A percentile compares a stretch with the other conserved stretches of the same genome.
Evolutionary conservation across 2,888 invertebrate species (phyloP).

Genomic region (Orchesella flavescens): DNA sequence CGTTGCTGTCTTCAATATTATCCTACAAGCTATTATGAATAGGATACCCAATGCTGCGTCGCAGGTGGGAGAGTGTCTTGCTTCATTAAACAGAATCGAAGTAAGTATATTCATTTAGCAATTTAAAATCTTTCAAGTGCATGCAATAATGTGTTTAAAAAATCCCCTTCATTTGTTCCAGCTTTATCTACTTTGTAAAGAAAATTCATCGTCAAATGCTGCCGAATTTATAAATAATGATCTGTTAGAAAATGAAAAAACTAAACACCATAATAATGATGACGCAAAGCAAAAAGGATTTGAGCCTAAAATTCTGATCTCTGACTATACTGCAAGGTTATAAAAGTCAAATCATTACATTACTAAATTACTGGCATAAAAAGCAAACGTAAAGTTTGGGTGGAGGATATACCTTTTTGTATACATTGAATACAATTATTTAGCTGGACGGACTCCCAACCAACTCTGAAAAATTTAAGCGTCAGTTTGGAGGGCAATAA

Average conservation of each 20-base stretch:
- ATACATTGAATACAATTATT: background rate
- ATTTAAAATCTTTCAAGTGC: no score
- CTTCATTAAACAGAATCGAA: constrained; percentile 40
- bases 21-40: constrained; percentile 39
- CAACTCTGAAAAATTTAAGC: constrained; percentile 18
- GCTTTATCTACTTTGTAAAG: constrained; percentile 30
- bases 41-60: constrained; percentile 34
- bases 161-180: background rate
- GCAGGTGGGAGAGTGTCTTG: constrained; percentile 30
- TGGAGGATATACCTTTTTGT: no score
- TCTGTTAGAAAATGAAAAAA: no score
- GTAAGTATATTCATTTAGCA: constrained; percentile 7
- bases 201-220: constrained; percentile 1
- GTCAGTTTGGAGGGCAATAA: constrained; percentile 29
- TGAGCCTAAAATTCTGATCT: constrained; percentile 24
- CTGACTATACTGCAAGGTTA: constrained; percentile 45
- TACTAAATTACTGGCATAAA: no score
- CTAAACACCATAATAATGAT: no score
- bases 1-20: constrained; percentile 39
- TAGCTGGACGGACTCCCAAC: constrained; percentile 33
- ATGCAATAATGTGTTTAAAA: background rate
- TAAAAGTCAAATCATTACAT: no score
- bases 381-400: no score
- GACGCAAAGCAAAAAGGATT: no score
- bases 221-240: no score